Percentiles rank a stretch among this genome's conserved stretches.
Conservation (phyloP, 2,888 invertebrate genomes). For the Charanyca ferruginea region DNA sequence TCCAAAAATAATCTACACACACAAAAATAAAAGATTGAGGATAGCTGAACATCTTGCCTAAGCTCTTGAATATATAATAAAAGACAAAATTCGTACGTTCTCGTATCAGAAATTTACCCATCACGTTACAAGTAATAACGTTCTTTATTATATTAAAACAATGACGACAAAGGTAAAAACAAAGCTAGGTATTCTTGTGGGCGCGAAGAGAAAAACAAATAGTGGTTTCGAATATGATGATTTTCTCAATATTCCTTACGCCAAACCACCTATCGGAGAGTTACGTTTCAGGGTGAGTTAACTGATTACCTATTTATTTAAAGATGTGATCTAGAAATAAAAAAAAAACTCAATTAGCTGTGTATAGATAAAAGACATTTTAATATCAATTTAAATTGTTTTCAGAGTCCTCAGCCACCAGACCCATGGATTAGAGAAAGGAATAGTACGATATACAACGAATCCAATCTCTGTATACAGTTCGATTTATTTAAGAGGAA, state of each 20-base stretch:
- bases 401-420: constrained; percentile 80
- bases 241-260: constrained; percentile 89
- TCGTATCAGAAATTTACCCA: constrained; percentile 21
- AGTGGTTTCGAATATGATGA: constrained; percentile 82
- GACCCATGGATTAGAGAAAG: constrained; percentile 84
- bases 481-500: constrained; percentile 58
- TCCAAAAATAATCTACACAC: background rate
- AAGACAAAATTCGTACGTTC: constrained; percentile 9
- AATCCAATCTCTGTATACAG: constrained; percentile 70
- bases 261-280: constrained; percentile 87
- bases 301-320: background rate
- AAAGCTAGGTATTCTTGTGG: constrained; percentile 39
- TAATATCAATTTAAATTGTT: constrained; percentile 31
- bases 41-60: constrained; percentile 5
- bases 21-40: constrained; percentile 15
- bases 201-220: constrained; percentile 67
- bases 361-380: too few relatives aligned
- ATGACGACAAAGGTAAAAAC: constrained; percentile 44
- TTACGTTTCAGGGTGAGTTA: constrained; percentile 76
- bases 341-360: too few relatives aligned
- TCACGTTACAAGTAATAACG: constrained; percentile 16
- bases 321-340: too few relatives aligned
- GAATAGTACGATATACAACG: constrained; percentile 83
- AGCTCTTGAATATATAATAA: constrained; percentile 26
- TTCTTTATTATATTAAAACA: background rate